Conservation (phyloP, 2,113 vertebrate genomes). For the Amblyopsis rosae region DNA sequence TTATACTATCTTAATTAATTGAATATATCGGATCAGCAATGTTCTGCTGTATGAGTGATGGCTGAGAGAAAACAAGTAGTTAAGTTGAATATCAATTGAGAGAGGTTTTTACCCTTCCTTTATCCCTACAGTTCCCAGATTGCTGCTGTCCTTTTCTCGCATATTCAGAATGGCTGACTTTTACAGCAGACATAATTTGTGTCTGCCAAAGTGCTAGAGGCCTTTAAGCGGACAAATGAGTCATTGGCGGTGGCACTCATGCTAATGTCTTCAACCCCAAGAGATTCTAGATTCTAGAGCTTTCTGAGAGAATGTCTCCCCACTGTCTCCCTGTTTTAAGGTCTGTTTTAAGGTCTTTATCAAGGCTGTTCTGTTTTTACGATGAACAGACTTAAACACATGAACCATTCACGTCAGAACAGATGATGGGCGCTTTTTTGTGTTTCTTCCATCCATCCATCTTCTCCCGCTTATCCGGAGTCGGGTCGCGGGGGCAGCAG, state of each 20-base stretch:
- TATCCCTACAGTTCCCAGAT: constrained; percentile 21
- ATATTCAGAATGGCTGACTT: constrained; percentile 20
- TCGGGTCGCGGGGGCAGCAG: no score
- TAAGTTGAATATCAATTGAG: not conserved
- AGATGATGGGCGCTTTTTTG: no score
- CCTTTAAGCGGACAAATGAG: constrained; percentile 36
- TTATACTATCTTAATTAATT: no score
- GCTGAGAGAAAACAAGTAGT: constrained; percentile 11
- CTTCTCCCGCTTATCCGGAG: no score
- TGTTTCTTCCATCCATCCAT: no score
- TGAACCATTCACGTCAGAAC: no score
- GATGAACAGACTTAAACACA: no score
- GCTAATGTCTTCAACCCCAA: constrained; percentile 17
- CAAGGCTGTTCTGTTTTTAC: no score
- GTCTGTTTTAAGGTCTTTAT: no score
- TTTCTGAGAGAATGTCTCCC: not conserved
- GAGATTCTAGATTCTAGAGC: constrained; percentile 1
- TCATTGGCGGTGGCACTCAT: constrained; percentile 14
- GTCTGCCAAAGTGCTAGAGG: constrained; percentile 12
- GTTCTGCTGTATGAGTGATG: not conserved
- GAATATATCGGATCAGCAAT: no score
- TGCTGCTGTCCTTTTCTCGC: constrained; percentile 17
- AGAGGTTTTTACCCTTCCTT: constrained; percentile 48
- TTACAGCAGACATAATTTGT: constrained; percentile 31
- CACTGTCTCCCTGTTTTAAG: no score